Base-by-base conservation (phyloP, 2,113 vertebrate genomes). In the Zapus hudsonius region DNA sequence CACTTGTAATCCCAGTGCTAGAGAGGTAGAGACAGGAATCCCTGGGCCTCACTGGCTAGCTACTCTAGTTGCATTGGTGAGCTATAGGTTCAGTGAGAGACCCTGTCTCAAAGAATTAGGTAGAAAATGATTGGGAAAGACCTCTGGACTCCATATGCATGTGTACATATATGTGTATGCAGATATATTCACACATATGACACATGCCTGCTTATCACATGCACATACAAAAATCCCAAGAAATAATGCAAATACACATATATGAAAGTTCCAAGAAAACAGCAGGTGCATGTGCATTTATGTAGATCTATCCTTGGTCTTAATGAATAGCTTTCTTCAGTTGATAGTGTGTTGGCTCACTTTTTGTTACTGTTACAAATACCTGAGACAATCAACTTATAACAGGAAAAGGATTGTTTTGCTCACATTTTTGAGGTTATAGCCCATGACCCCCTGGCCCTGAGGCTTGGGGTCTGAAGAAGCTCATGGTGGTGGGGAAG, bases 291-390 rank as follows among this genome's bases (percentile, higher is more conserved):
- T 81, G 74, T 8, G 36, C 33, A 70, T 84, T 44, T 90, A 80
- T 6, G 0, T 70, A 44, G 91, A 91, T 82, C 10, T 20, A 33
- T 64, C 29, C 33, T 57, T 75, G 61, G n/a, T 81, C 25, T 78
- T 87, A 93, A 42, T 82, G 22, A 9, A 29, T 73, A 38, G 19
- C 89, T 79, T 93, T 89, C 76, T 87, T 96, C 20, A 86, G 2
- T 52, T n/a, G 16, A 67, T 44, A 59, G 23, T 70, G 3, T 59
- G 22, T 61, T 44, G n/a, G 15, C 33, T 1, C n/a, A 1, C 22
- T 69, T 20, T 70, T 36, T 44, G 36, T 40, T 40, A 23, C n/a
- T 78, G 27, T 23, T 44, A 15, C 19, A 61, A 80, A 44, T 16
- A 11, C 40, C 38, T n/a, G 40, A 11, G 2, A n/a, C 29, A 66